phyloP scores from a whole-genome alignment of 2,113 vertebrate genomes.

The Plecotus auritus region DNA sequence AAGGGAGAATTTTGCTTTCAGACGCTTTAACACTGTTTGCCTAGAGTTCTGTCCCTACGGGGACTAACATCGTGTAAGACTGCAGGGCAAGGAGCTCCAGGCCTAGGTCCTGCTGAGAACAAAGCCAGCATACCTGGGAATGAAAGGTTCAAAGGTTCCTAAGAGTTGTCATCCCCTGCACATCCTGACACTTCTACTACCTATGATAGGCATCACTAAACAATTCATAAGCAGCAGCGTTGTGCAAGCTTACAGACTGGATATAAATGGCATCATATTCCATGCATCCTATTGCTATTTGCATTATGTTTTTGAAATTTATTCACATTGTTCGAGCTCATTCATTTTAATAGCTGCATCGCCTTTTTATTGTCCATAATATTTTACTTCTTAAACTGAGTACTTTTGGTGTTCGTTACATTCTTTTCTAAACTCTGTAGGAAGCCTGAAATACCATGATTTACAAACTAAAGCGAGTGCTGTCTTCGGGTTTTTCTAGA shows the following conservation, averaged over 20 bases:
- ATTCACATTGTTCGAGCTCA: neutral
- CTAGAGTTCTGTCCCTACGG: slow-evolving; percentile 40
- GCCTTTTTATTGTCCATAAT: neutral
- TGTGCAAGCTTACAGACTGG: neutral
- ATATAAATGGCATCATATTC: neutral
- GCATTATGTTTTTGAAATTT: neutral
- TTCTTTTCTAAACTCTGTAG: neutral
- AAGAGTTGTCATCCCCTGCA: neutral
- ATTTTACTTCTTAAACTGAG: slow-evolving; percentile 25
- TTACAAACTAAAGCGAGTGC: neutral
- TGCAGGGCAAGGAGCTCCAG: slow-evolving; percentile 26
- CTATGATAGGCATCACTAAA: neutral
- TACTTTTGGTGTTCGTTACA: neutral
- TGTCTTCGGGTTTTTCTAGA: neutral
- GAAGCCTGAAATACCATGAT: neutral
- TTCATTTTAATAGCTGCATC: neutral
- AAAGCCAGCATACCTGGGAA: slow-evolving; percentile 54
- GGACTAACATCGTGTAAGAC: slow-evolving; percentile 50
- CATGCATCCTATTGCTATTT: neutral
- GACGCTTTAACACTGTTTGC: slow-evolving; percentile 58
- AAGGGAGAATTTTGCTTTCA: slow-evolving; percentile 71
- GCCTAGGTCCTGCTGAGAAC: slow-evolving; percentile 63
- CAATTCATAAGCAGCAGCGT: rapidly evolving
- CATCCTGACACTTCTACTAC: neutral
- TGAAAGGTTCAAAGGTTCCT: slow-evolving; percentile 53